phyloP scores from a whole-genome alignment of 2,888 invertebrate genomes.

The Iselma pallidipennis region DNA sequence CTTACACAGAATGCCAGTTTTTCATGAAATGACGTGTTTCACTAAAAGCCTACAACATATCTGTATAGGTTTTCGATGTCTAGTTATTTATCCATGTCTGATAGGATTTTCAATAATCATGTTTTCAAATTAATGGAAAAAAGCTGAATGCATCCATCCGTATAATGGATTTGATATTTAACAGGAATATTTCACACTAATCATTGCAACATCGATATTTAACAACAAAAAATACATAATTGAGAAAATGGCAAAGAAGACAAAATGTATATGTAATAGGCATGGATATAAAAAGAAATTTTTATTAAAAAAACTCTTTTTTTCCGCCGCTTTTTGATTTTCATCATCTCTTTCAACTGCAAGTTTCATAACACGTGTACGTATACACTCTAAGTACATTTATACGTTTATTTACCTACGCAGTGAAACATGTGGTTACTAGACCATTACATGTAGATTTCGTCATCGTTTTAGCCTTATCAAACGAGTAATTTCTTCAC shows the following conservation, averaged over 20 bases:
- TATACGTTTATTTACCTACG: conserved; percentile 8
- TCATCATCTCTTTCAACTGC: background rate
- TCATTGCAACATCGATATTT: background rate
- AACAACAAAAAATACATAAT: too few species aligned
- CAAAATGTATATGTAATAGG: too few species aligned
- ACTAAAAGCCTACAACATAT: too few species aligned
- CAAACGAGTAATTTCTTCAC: conserved; percentile 20
- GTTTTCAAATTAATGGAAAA: background rate
- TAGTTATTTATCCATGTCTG: background rate
- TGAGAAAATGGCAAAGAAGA: too few species aligned
- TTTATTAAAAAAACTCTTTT: too few species aligned
- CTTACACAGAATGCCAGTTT: too few species aligned
- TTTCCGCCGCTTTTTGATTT: background rate
- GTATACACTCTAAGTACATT: background rate
- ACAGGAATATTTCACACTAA: background rate
- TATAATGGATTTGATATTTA: background rate
- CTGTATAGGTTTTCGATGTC: background rate
- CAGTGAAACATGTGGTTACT: conserved; percentile 23
- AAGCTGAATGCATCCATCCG: background rate
- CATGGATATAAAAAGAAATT: too few species aligned
- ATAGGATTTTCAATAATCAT: background rate
- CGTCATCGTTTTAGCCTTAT: conserved; percentile 20
- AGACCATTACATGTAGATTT: conserved; percentile 23
- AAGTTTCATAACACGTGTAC: background rate
- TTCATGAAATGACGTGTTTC: too few species aligned